These are phyloP conservation scores for Pterostichus madidus DNA, from an alignment of 2,888 invertebrate genomes.

Conservation along the genomic window DNA sequence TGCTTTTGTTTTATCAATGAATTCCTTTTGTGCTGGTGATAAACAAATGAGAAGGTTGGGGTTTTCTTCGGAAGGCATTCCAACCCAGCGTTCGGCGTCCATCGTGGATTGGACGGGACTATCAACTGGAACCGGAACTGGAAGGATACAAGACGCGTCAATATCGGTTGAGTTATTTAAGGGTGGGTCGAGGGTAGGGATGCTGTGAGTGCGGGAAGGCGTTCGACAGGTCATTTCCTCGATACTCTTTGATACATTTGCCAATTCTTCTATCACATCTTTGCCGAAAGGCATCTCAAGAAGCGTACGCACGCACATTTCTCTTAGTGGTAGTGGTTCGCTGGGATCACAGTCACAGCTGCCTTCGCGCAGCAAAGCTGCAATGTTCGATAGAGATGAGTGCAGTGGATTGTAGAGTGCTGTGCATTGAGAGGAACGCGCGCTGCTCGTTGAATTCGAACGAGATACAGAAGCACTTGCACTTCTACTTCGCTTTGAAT, in stretches of 20 bases:
- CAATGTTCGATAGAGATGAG: constrained; percentile 82
- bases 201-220: constrained; percentile 44
- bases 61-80: constrained; percentile 81
- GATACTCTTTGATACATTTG: constrained; percentile 81
- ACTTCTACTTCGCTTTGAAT: constrained; percentile 33
- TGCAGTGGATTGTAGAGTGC: constrained; percentile 83
- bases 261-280: constrained; percentile 84
- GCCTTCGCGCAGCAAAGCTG: constrained; percentile 76
- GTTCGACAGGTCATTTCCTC: constrained; percentile 72
- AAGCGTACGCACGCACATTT: constrained; percentile 83
- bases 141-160: constrained; percentile 69
- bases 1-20: constrained; percentile 80
- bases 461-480: constrained; percentile 70
- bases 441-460: constrained; percentile 72
- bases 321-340: constrained; percentile 78
- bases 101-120: constrained; percentile 76
- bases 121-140: constrained; percentile 68
- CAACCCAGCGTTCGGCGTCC: constrained; percentile 80
- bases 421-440: constrained; percentile 82
- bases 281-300: constrained; percentile 85
- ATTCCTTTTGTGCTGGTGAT: constrained; percentile 85
- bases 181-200: constrained; percentile 2
- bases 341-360: constrained; percentile 21
- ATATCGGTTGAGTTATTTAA: constrained; percentile 47
- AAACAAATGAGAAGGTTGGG: constrained; percentile 83